These are phyloP conservation scores for Ditylenchus weischeri DNA, from an alignment of 2,888 invertebrate species.

Conservation along the genomic window DNA sequence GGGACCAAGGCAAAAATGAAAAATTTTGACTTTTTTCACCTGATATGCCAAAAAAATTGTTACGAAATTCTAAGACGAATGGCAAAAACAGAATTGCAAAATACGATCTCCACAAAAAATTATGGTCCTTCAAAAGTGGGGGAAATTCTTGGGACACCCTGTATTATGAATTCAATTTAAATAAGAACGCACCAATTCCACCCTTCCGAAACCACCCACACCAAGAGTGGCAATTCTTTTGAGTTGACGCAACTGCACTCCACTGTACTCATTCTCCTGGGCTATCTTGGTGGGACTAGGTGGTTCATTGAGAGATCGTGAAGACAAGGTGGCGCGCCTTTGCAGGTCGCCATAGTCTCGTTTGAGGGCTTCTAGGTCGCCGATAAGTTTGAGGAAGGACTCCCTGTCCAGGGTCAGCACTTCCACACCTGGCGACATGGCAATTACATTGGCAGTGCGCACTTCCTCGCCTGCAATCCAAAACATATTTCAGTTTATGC, in stretches of 20 bases:
- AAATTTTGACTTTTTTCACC: too few species aligned
- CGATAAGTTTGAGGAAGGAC: slow-evolving; percentile 78
- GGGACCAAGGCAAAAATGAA: too few species aligned
- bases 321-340: slow-evolving; percentile 43
- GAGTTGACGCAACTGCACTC: slow-evolving; percentile 74
- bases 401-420: slow-evolving; percentile 64
- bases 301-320: slow-evolving; percentile 37
- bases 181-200: slow-evolving; percentile 63
- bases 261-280: slow-evolving; percentile 64
- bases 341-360: slow-evolving; percentile 71
- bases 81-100: too few species aligned
- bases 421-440: slow-evolving; percentile 76
- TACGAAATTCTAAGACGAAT: too few species aligned
- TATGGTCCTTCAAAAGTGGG: too few species aligned
- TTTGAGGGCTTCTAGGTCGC: slow-evolving; percentile 73
- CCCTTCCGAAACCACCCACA: slow-evolving; percentile 86
- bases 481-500: not conserved
- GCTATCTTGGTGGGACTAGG: slow-evolving; percentile 29
- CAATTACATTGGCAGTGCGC: slow-evolving; percentile 84
- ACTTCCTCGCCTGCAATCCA: slow-evolving; percentile 67
- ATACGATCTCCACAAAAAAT: too few species aligned
- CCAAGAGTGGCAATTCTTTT: slow-evolving; percentile 81
- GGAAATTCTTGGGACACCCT: too few species aligned
- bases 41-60: too few species aligned
- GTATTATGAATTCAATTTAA: not conserved